Base-by-base conservation (phyloP, 2,888 invertebrate genomes). In the Torymus auratus region DNA sequence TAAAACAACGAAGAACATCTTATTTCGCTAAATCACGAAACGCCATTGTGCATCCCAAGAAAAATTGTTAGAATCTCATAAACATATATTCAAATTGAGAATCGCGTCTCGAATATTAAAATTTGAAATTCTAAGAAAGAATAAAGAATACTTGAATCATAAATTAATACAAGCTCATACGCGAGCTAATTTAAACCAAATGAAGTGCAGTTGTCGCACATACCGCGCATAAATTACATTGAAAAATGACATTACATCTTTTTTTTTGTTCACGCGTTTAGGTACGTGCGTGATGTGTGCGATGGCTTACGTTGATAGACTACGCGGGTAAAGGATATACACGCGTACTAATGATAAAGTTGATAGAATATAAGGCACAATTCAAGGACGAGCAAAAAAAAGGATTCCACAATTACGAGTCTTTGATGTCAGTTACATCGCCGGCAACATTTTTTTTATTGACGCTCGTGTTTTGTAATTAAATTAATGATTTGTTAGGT, bases 161-260 rank as follows among this genome's bases (percentile, higher is more conserved):
- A 55, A 64, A 64, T 64, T 14, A 52, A 52, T 52, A 52, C 5
- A 28, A 7, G 62, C 62, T 56, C 56, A 56, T 23, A 41, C 20
- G 15, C 62, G 73, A 12, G 71, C 61, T 62, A 61, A 72, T 72
- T 64, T 15, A 55, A 73, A 64, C 55, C n/a, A 17, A 53, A 55
- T 23, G 28, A 23, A 53, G 53, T 14, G 53, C 61, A 53, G 4
- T 20, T 5, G 3, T 52, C 60, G 64, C 17, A 14, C n/a, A 60
- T 52, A 28, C 70, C 70, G 20, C 15, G 50, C 67, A 53, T 72
- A 65, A 58, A 67, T 78, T 78, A 64, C 52, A 61, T 58, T 60
- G 68, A 69, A 69, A 79, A 52, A 68, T 65, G 69, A 52, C 28
- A 58, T 23, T 70, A 75, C 70, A 55, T 20, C 23, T 70, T 75